Base-by-base conservation (phyloP, 2,888 invertebrate genomes). In the Andrena trimmerana region DNA sequence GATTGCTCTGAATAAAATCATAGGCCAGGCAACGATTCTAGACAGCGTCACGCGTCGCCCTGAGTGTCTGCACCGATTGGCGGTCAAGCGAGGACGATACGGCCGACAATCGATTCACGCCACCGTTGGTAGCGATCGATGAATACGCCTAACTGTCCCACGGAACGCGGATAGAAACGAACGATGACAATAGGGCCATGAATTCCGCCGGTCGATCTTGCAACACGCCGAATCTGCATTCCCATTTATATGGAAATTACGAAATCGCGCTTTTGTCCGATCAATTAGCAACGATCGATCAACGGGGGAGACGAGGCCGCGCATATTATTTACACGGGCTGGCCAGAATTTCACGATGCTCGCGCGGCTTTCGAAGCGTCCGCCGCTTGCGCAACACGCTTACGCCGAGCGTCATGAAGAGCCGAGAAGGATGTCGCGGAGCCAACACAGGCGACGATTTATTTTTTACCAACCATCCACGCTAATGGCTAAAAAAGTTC, bases 161-260 rank as follows among this genome's bases (percentile, higher is more conserved):
- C 57, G 65, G 52, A 48, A 50, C 62, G 74, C 59, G 82, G 77
- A 71, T 54, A 85, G 87, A 81, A 78, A 83, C 81, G 63, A 75
- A 65, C 68, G 81, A 68, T 62, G 81, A 86, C 84, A 84, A 87
- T 86, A 78, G 81, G 57, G 75, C 83, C 73, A 78, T 75, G 81
- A 86, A 88, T 87, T 78, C 75, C 65, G 72, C 6, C 59, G 42
- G 62, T 52, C 76, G 72, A 78, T 88, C 84, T 80, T 73, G 80
- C 88, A 76, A 82, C 86, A 68, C 86, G 82, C 60, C 69, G 68
- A 74, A 88, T 88, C 83, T 88, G 86, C 84, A 86, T 88, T 84
- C 81, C 86, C 79, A 88, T 88, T 88, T 88, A 88, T 86, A 86
- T 88, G 88, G 88, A 86, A 88, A 88, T 86, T 81, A 71, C 78